These are phyloP conservation scores for Parelbella ahira DNA, from an alignment of 2,888 invertebrate genomes.

Conservation along the genomic window DNA sequence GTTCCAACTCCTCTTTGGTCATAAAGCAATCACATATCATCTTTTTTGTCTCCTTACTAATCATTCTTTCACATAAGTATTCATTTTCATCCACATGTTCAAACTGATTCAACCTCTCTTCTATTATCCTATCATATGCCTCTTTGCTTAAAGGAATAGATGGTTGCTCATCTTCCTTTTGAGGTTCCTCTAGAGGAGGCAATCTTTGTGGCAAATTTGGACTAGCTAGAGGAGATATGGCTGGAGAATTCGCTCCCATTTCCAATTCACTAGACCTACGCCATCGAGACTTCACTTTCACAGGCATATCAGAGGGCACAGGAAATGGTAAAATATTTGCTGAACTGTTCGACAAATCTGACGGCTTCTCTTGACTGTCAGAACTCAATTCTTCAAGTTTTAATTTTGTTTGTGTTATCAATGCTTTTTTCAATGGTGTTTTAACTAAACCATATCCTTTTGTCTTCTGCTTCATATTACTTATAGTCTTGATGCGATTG, in stretches of 20 bases:
- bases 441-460: slow-evolving; percentile 84
- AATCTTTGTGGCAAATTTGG: slow-evolving; percentile 55
- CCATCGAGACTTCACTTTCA: slow-evolving; percentile 90
- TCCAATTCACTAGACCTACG: slow-evolving; percentile 87
- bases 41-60: slow-evolving; percentile 93
- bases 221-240: slow-evolving; percentile 62
- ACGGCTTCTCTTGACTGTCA: slow-evolving; percentile 69
- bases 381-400: slow-evolving; percentile 81
- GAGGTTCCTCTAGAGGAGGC: slow-evolving; percentile 45
- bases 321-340: slow-evolving; percentile 66
- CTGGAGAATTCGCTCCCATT: slow-evolving; percentile 77
- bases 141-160: slow-evolving; percentile 53
- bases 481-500: slow-evolving; percentile 88
- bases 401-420: slow-evolving; percentile 73
- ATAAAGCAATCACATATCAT: slow-evolving; percentile 98
- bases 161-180: slow-evolving; percentile 42
- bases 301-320: slow-evolving; percentile 82
- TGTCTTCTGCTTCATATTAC: slow-evolving; percentile 83
- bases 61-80: slow-evolving; percentile 90
- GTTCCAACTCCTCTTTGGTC: slow-evolving; percentile 91
- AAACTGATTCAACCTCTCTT: slow-evolving; percentile 85
- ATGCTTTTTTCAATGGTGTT: slow-evolving; percentile 70
- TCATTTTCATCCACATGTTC: slow-evolving; percentile 91
- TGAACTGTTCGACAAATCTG: slow-evolving; percentile 46
- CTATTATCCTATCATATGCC: slow-evolving; percentile 72